Evolutionary conservation across 1,140 invertebrate genomes (phyloP).

Genomic region (Lordiphosa stackelbergi): DNA sequence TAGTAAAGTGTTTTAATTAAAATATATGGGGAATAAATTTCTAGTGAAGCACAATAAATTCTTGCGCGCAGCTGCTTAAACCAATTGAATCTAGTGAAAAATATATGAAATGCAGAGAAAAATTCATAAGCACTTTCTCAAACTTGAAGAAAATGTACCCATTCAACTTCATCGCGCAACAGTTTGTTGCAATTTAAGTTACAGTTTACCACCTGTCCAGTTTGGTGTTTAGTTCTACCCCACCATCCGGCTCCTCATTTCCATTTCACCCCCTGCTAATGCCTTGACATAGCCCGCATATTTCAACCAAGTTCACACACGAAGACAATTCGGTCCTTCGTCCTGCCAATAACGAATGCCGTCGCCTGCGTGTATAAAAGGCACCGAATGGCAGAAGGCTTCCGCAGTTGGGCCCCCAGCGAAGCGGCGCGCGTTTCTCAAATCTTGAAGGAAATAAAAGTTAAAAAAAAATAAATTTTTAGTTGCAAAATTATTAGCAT

Average conservation of each 20-base stretch:
- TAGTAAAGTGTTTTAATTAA: slow-evolving; percentile 2
- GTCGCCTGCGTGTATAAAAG: slow-evolving; percentile 57
- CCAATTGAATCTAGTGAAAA: slow-evolving; percentile 3
- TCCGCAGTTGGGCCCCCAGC: slow-evolving; percentile 55
- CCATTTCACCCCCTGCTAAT: background rate
- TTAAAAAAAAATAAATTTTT: slow-evolving; percentile 5
- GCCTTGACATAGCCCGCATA: slow-evolving; percentile 11
- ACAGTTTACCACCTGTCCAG: slow-evolving; percentile 58
- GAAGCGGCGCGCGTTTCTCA: slow-evolving; percentile 65
- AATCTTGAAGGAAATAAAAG: slow-evolving; percentile 19
- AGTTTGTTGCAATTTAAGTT: slow-evolving; percentile 73
- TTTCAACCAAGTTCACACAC: slow-evolving; percentile 9
- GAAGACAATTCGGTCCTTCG: slow-evolving; percentile 21
- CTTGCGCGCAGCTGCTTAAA: background rate
- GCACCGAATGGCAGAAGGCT: slow-evolving; percentile 22
- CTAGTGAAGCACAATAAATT: background rate
- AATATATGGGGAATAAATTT: background rate
- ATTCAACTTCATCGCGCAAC: slow-evolving; percentile 41
- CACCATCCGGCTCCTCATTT: slow-evolving; percentile 1
- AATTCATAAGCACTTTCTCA: background rate
- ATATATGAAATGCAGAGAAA: background rate
- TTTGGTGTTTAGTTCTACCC: slow-evolving; percentile 3
- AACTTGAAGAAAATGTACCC: too few species aligned
- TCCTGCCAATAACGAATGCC: slow-evolving; percentile 25
- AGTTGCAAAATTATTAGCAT: slow-evolving; percentile 8